phyloP scores from a whole-genome alignment of 2,797 vertebrate genomes.

The Hypotaenidia okinawae region DNA sequence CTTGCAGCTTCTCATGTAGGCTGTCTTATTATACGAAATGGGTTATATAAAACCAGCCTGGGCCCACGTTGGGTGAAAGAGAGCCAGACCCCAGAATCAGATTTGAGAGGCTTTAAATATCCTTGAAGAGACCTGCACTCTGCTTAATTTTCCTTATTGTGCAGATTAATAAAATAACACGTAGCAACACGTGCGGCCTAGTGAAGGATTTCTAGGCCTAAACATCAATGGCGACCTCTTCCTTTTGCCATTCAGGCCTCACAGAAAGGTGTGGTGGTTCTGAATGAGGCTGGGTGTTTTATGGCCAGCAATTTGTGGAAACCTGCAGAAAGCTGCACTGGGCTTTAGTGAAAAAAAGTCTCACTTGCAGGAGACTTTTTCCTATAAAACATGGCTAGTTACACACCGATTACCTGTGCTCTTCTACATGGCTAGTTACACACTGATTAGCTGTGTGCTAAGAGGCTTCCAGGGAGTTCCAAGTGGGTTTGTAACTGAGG shows the following conservation, averaged over 20 bases:
- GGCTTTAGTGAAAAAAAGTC: not conserved
- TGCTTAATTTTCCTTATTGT: not conserved
- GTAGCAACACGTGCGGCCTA: not conserved
- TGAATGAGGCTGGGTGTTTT: not conserved
- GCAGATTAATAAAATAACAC: not conserved
- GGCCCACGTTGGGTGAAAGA: not conserved
- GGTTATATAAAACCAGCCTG: not conserved
- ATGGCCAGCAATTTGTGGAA: not conserved
- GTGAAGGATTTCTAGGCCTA: not conserved
- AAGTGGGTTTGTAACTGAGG: not conserved
- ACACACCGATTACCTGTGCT: not conserved
- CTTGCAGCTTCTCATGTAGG: not conserved
- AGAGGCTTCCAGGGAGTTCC: not conserved
- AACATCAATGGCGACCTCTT: not conserved
- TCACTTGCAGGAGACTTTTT: not conserved
- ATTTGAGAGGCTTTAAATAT: not conserved
- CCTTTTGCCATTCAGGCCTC: not conserved
- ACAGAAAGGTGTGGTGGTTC: not conserved
- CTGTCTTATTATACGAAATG: not conserved
- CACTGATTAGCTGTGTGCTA: rapidly evolving
- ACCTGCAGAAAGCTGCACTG: not conserved
- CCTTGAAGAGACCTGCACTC: not conserved
- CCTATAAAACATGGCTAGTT: not conserved
- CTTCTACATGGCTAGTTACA: not conserved
- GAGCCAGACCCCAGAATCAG: not conserved